Base-by-base conservation (phyloP, 1,140 invertebrate genomes). In the Panonychus citri region DNA sequence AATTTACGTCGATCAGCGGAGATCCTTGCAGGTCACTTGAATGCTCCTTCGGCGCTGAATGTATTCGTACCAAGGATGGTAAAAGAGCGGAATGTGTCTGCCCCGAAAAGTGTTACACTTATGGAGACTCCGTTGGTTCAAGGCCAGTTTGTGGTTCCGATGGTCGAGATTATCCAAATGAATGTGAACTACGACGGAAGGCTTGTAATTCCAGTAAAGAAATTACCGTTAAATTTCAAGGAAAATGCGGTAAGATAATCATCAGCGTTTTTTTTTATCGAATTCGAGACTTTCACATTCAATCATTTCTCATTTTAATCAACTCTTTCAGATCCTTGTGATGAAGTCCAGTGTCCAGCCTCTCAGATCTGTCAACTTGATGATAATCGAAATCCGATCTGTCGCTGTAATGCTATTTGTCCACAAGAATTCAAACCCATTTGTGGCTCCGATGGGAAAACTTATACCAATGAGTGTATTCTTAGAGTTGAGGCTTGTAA, bases 401-500 rank as follows among this genome's bases (percentile, higher is more conserved):
- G 85, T 68, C 75, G 77, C 25, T 88, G 85, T 65, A 79, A 79
- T 13, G 81, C 82, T 64, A 73, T 79, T 34, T 88, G 85, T 65
- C 73, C 77, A n/a, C 68, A 79, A 48, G 83, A 85, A 65, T 81
- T 84, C 64, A 74, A 77, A 2, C 83, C 83, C 0, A 34, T 34
- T 12, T 90, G 85, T 64, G 85, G 80, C 12, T 85, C 80, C 5
- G 73, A 76, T 63, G 71, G 71, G 12, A 82, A 82, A 70, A 88
- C 84, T 1, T 90, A 89, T 69, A 78, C 78, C 25, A 88, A 87
- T 68, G 81, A 85, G 65, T 89, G 85, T 69, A 75, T 77, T 59
- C 73, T 88, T 61, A 74, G 78, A 54, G 77, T 81, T 59, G 81
- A 84, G 66, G 78, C 79, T 24, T 85, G 82, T 66, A 74, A 80